Evolutionary conservation across 1,140 invertebrate species (phyloP).

Genomic region (Sipha flava): DNA sequence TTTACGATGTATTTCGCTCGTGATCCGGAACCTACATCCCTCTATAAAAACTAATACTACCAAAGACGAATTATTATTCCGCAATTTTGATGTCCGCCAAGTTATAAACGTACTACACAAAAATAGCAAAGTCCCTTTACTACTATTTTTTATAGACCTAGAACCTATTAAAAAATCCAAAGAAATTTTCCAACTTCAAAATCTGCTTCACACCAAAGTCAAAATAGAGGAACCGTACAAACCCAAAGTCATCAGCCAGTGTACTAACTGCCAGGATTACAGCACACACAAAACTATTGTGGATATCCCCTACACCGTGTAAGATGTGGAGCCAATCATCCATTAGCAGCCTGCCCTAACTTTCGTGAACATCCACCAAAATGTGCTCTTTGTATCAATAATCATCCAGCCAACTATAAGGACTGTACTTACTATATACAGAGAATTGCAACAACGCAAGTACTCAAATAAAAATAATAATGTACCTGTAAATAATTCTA

Average conservation of each 20-base stretch:
- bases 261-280: background rate
- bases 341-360: constrained; percentile 42
- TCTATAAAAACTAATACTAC: background rate
- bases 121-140: background rate
- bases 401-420: constrained; percentile 43
- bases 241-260: background rate
- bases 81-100: background rate
- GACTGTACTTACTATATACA: constrained; percentile 37
- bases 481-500: background rate
- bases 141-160: background rate
- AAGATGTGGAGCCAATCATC: constrained; percentile 42
- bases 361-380: constrained; percentile 38
- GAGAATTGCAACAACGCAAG: background rate
- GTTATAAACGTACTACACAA: background rate
- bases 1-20: no score
- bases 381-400: constrained; percentile 41
- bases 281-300: constrained; percentile 36
- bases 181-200: background rate
- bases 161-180: background rate
- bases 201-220: background rate
- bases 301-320: constrained; percentile 37
- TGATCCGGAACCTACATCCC: background rate
- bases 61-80: background rate
- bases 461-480: background rate
- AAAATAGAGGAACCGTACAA: background rate